A percentile compares a stretch with the other conserved stretches of the same genome.
phyloP scores from a whole-genome alignment of 2,888 invertebrate species.

The Lepidonotus clava region DNA sequence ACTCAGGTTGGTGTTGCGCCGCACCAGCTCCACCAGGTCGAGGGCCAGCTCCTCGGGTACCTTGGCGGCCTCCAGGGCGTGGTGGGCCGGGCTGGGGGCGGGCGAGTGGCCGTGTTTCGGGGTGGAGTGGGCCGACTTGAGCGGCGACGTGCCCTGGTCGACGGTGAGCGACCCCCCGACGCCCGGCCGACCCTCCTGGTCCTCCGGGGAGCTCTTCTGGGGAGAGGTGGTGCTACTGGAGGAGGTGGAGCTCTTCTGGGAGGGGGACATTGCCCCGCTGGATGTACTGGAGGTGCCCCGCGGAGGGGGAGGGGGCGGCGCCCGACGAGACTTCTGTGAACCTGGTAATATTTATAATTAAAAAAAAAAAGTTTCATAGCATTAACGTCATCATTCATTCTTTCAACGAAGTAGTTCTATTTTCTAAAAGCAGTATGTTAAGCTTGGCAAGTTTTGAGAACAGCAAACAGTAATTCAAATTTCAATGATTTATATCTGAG shows the following conservation, averaged over 20 bases:
- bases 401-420: no score
- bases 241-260: not conserved
- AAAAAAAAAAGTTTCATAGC: not conserved
- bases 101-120: not conserved
- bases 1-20: constrained; percentile 73
- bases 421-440: no score
- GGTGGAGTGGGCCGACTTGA: not conserved
- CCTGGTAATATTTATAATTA: not conserved
- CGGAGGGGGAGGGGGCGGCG: constrained; percentile 5
- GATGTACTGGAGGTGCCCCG: not conserved
- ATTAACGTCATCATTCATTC: no score
- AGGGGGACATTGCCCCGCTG: not conserved
- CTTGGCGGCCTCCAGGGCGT: not conserved
- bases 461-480: no score
- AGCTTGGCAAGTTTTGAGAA: no score
- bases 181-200: not conserved
- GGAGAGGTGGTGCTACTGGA: constrained; percentile 37
- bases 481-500: no score
- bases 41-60: constrained; percentile 68
- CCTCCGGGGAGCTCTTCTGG: not conserved
- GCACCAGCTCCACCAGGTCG: constrained; percentile 72
- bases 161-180: not conserved
- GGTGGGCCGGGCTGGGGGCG: not conserved
- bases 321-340: constrained; percentile 34
- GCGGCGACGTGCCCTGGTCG: constrained; percentile 31